A percentile compares a stretch with the other conserved stretches of the same genome.
Evolutionary conservation across 2,113 vertebrate species (phyloP).

Genomic region (Amphilophus citrinellus): DNA sequence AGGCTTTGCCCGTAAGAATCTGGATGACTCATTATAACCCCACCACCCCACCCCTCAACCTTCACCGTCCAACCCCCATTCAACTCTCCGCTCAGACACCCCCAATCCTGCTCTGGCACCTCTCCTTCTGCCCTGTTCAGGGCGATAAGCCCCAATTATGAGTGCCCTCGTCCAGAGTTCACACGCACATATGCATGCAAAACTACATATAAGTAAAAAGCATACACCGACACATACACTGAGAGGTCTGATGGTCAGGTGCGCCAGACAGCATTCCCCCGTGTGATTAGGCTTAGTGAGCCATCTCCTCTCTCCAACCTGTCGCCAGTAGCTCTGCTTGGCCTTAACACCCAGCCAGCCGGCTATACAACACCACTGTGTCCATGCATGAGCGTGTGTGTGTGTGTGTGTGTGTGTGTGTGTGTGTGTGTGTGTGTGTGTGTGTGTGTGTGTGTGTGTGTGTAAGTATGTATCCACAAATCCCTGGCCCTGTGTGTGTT

Average conservation of each 20-base stretch:
- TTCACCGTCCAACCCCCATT: slow-evolving; percentile 17
- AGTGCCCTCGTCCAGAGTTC: slow-evolving; percentile 65
- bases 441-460: slow-evolving; percentile 54
- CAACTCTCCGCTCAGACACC: slow-evolving; percentile 69
- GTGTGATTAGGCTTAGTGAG: slow-evolving; percentile 84
- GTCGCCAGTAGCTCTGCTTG: slow-evolving; percentile 86
- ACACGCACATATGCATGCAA: slow-evolving; percentile 34
- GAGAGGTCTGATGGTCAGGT: slow-evolving; percentile 75
- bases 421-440: slow-evolving; percentile 10
- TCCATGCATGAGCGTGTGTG: slow-evolving; percentile 26
- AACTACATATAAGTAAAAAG: slow-evolving; percentile 18
- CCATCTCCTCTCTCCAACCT: slow-evolving; percentile 82
- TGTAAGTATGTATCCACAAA: slow-evolving; percentile 53
- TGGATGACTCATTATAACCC: slow-evolving; percentile 74
- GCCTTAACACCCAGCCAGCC: slow-evolving; percentile 82
- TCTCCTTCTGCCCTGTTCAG: slow-evolving; percentile 65
- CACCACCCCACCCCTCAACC: neutral
- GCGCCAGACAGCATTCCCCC: slow-evolving; percentile 80
- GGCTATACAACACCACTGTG: slow-evolving; percentile 57
- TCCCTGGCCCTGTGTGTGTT: slow-evolving; percentile 65
- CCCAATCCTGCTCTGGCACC: slow-evolving; percentile 78
- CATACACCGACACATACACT: slow-evolving; percentile 15
- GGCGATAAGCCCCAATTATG: slow-evolving; percentile 81
- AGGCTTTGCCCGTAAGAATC: slow-evolving; percentile 70
- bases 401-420: neutral